Evolutionary conservation across 2,888 invertebrate species (phyloP), one percentile per base, ranked within the genome.

Genomic region (Caenorhabditis sp.): DNA sequence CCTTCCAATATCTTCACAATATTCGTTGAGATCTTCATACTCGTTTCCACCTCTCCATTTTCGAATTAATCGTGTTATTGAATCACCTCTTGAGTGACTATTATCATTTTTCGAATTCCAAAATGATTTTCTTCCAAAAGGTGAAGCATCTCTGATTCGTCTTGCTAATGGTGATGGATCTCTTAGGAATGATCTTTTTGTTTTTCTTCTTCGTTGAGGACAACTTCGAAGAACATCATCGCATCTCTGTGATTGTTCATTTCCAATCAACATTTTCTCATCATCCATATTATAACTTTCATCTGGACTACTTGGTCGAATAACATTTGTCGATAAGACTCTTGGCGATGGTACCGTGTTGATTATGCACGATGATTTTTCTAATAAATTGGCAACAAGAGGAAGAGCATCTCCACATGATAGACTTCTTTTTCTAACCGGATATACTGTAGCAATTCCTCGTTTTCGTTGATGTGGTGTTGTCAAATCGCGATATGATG

Each of bases 341-440:
- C 64, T 58, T n/a, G 63, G 59, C 0, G 66, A 66, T 10, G 66
- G 58, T 4, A 53, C 55, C 1, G 65, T 23, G 6, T 58, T 61
- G 24, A 66, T 62, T 17, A 65, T 17, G 14, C 14, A 54, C 6
- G 27, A 12, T n/a, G n/a, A 27, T 19, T 60, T 55, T 6, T 55
- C 31, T n/a, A 23, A 55, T 3, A n/a, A 5, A 10, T 26, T 27
- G 26, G 6, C n/a, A 27, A 31, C 26, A n/a, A 12, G 17, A n/a
- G 64, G 61, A 17, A 77, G 31, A 10, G 71, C 75, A 66, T 80
- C 80, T 19, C 80, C 78, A 24, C 76, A 72, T 3, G 82, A 82
- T 10, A 82, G 67, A 8, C 80, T 80, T 63, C 82, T 74, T 53
- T 82, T 82, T 36, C 82, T 76, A 36, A 62, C 69, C 59, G 79